Evolutionary conservation across 1,140 invertebrate genomes (phyloP).

Genomic region (Penaeus japonicus): DNA sequence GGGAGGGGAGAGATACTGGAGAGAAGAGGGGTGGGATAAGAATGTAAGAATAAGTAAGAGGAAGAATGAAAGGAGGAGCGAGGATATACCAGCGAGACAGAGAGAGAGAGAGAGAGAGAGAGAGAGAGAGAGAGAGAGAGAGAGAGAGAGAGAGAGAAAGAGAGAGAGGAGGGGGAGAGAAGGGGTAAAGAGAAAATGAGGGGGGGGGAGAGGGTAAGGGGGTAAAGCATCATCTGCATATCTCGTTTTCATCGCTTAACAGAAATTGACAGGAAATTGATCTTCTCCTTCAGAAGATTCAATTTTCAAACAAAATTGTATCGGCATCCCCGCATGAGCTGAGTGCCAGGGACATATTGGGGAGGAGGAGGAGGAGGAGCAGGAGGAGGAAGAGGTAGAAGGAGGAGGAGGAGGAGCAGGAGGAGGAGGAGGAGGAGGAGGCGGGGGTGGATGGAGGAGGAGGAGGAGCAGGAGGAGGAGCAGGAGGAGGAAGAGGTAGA

Average conservation of each 20-base stretch:
- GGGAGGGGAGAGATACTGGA: not conserved
- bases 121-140: not conserved
- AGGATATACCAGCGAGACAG: not conserved
- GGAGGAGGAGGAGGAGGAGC: not conserved
- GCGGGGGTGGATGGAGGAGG: not conserved
- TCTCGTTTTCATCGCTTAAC: constrained; percentile 29
- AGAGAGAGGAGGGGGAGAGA: not conserved
- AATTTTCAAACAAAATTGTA: constrained; percentile 36
- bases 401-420: no score
- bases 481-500: not conserved
- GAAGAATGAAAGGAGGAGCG: not conserved
- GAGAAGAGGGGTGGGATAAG: not conserved
- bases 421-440: no score
- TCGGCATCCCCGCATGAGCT: not conserved
- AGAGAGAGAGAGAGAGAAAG: not conserved
- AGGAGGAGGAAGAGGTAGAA: no score
- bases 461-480: not conserved
- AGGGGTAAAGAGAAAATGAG: not conserved
- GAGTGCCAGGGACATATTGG: no score
- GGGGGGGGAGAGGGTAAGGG: not conserved
- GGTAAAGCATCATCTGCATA: not conserved
- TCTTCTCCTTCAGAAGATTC: constrained; percentile 34
- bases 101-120: not conserved
- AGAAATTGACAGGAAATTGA: constrained; percentile 47
- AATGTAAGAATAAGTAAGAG: not conserved